Evolutionary conservation across 2,888 invertebrate species (phyloP).

Genomic region (Muschampia staudingeri): DNA sequence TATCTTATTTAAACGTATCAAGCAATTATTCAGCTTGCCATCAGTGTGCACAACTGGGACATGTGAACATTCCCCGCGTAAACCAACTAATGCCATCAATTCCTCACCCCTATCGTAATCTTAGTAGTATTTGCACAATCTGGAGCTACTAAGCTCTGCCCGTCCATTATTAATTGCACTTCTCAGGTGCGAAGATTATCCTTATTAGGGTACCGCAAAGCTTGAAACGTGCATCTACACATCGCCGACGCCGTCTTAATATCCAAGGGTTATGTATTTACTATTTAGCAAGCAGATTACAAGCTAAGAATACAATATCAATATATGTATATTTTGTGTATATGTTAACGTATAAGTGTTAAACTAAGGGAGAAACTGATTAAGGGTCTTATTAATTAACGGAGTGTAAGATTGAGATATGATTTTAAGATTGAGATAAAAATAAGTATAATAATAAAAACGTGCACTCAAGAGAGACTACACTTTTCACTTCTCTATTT

Average conservation of each 20-base stretch:
- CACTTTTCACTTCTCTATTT: too few species aligned
- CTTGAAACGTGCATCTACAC: conserved; percentile 67
- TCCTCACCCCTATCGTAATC: conserved; percentile 74
- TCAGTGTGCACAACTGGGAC: background rate
- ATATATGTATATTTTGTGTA: background rate
- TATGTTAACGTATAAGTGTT: background rate
- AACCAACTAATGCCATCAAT: conserved; percentile 37
- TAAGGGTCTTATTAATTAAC: too few species aligned
- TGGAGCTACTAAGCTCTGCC: conserved; percentile 73
- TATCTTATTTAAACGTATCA: too few species aligned
- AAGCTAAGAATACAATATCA: background rate
- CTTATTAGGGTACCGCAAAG: conserved; percentile 87
- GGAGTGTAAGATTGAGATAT: too few species aligned
- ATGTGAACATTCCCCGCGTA: conserved; percentile 28
- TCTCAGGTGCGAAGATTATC: conserved; percentile 89
- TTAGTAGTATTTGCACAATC: conserved; percentile 78
- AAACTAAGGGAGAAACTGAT: too few species aligned
- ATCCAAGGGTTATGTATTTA: conserved; percentile 65
- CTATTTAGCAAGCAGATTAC: conserved; percentile 37
- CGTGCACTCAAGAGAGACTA: too few species aligned
- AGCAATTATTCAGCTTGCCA: too few species aligned
- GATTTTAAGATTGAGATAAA: too few species aligned
- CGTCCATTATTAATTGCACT: conserved; percentile 90
- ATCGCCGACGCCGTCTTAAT: conserved; percentile 68
- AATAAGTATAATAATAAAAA: too few species aligned